Percentiles rank a stretch among this genome's conserved stretches.
Conservation (phyloP, 2,888 invertebrate species). For the Artemia sp. region DNA sequence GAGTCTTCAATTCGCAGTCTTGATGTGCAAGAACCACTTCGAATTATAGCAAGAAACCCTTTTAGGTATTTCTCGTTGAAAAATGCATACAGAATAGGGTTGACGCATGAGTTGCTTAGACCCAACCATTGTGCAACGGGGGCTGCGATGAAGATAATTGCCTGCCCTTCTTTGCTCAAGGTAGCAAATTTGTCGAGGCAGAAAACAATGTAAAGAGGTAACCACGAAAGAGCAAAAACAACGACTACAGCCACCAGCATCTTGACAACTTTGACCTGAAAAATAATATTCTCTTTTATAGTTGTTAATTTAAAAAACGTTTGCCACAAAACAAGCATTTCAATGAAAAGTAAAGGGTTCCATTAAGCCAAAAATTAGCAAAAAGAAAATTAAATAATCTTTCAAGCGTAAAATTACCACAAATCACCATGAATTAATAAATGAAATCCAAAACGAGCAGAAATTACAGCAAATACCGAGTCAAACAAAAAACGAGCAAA, state of each 20-base stretch:
- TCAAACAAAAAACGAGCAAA: too few species aligned
- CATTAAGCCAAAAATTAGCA: too few species aligned
- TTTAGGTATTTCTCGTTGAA: constrained; percentile 83
- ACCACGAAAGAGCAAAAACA: constrained; percentile 40
- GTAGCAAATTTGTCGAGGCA: constrained; percentile 31
- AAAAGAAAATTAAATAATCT: too few species aligned
- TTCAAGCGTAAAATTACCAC: too few species aligned
- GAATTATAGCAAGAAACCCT: constrained; percentile 71
- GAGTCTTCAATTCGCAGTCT: constrained; percentile 61
- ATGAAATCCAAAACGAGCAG: too few species aligned
- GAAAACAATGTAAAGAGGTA: constrained; percentile 38
- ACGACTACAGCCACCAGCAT: constrained; percentile 40
- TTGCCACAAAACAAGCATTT: too few species aligned
- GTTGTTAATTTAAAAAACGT: neutral
- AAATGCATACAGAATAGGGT: constrained; percentile 36
- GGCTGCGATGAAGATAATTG: constrained; percentile 26
- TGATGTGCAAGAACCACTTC: constrained; percentile 68
- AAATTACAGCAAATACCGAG: too few species aligned
- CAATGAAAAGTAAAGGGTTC: too few species aligned
- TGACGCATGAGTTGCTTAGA: constrained; percentile 34
- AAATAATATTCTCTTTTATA: neutral
- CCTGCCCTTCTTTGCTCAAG: constrained; percentile 24
- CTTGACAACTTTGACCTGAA: constrained; percentile 31
- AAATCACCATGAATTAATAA: too few species aligned
- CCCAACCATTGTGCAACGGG: constrained; percentile 33